Percentiles rank a stretch among this genome's conserved stretches.
Evolutionary conservation across 2,797 vertebrate species (phyloP).

Genomic region (Nasua narica): DNA sequence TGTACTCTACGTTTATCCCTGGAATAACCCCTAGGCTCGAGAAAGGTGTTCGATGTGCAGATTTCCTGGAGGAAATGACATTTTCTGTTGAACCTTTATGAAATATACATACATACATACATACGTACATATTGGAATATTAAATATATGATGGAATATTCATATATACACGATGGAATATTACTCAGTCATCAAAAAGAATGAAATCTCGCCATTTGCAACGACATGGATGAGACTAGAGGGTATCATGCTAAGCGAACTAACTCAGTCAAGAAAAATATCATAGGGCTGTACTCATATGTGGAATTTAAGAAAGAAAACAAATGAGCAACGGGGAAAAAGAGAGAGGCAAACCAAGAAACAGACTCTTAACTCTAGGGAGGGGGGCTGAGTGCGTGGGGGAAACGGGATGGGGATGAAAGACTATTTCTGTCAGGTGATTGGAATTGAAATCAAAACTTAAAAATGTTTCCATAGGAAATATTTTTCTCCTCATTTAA

Average conservation of each 20-base stretch:
- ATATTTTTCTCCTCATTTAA: background rate
- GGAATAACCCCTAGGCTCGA: no score
- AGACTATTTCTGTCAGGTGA: no score
- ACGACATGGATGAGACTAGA: background rate
- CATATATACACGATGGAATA: no score
- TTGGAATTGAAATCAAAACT: background rate
- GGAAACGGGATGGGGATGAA: rapidly evolving
- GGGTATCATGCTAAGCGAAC: background rate
- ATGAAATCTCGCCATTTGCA: background rate
- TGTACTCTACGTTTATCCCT: rapidly evolving
- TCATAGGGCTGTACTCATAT: rapidly evolving
- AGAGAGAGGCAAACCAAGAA: background rate
- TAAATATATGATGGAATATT: no score
- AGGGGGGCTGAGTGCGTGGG: background rate
- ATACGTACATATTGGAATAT: no score
- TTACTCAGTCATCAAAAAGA: background rate
- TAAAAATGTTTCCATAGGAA: rapidly evolving
- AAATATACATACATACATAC: background rate
- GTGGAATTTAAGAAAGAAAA: background rate
- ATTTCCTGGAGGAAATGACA: no score
- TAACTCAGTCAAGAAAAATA: background rate
- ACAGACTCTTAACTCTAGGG: background rate
- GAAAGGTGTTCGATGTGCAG: background rate
- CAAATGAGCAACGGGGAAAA: background rate
- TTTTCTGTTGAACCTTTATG: no score